Evolutionary conservation across 2,797 vertebrate genomes (phyloP).

Genomic region (Carduelis carduelis): DNA sequence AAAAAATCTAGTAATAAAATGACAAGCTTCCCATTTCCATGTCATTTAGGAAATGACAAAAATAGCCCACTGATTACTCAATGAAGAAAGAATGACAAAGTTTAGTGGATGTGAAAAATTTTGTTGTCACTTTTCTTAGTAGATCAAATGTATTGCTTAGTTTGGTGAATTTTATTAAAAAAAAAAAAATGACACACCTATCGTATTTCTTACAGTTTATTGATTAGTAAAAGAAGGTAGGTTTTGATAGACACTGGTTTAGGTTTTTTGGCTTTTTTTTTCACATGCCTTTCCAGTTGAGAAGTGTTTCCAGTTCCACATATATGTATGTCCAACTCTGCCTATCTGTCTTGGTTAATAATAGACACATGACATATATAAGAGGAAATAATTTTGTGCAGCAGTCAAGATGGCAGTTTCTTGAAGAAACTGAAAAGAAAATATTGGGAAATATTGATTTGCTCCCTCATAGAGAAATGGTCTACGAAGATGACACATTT

Average conservation of each 20-base stretch:
- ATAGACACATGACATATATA: not conserved
- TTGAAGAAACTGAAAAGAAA: not conserved
- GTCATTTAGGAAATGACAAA: slow-evolving; percentile 27
- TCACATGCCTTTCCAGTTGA: not conserved
- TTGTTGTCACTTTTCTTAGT: not conserved
- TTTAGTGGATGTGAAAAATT: not conserved
- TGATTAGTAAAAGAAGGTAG: not conserved
- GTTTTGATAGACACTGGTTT: not conserved
- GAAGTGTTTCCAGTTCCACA: not conserved
- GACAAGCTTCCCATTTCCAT: slow-evolving; percentile 20
- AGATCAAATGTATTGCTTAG: not conserved
- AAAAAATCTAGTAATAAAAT: slow-evolving; percentile 17
- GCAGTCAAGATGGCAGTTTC: not conserved
- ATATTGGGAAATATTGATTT: not conserved
- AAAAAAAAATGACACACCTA: not conserved
- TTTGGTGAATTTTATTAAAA: not conserved
- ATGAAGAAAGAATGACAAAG: not conserved
- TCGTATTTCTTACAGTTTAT: not conserved
- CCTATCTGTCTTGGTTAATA: not conserved
- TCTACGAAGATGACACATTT: not conserved
- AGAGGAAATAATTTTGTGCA: not conserved
- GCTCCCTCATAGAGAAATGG: not conserved
- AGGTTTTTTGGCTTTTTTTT: not conserved
- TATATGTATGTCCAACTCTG: not conserved
- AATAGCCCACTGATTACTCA: not conserved